Base-by-base conservation (phyloP, 2,888 invertebrate species). In the Muschampia plurimacula region DNA sequence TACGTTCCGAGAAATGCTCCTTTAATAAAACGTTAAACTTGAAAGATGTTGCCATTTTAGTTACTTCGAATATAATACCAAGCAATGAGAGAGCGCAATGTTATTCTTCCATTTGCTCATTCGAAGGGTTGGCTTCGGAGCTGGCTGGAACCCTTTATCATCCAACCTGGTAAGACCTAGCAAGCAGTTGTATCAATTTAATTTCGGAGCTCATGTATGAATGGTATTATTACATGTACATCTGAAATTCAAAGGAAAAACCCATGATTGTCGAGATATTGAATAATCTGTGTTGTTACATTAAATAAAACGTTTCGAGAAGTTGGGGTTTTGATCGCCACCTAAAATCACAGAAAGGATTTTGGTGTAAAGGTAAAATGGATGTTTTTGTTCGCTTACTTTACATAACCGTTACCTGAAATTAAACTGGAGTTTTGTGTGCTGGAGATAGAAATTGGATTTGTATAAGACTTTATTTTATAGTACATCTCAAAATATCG, bases 51-150 rank as follows among this genome's bases (percentile, higher is more conserved):
- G 44, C 32, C 28, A 60, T 68, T 60, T 59, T 46, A 63, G 36
- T 36, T 49, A 3, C 69, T 63, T 39, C 5, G 67, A 41, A 60
- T 63, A 62, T 49, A 60, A 60, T 60, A 36, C n/a, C 13, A 2
- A 32, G 55, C n/a, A 64, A 64, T 70, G 69, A 28, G 39, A 28
- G 36, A 22, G 62, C 39, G 15, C 32, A 65, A 65, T 70, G 59
- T 70, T 65, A 70, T 70, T 65, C 65, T 57, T 65, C 59, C 64
- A 70, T 70, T 65, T 70, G 46, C 32, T 59, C 22, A 22, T 62
- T n/a, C 49, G 36, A 15, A 65, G 46, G 65, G 32, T 59, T 70
- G 49, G 22, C 44, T 67, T 67, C 49, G 13, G 46, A 28, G 59
- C 46, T 22, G 39, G 36, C 10, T 49, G 22, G 22, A 59, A 59